Evolutionary conservation across 2,888 invertebrate genomes (phyloP).

Genomic region (Andrena bucephala): DNA sequence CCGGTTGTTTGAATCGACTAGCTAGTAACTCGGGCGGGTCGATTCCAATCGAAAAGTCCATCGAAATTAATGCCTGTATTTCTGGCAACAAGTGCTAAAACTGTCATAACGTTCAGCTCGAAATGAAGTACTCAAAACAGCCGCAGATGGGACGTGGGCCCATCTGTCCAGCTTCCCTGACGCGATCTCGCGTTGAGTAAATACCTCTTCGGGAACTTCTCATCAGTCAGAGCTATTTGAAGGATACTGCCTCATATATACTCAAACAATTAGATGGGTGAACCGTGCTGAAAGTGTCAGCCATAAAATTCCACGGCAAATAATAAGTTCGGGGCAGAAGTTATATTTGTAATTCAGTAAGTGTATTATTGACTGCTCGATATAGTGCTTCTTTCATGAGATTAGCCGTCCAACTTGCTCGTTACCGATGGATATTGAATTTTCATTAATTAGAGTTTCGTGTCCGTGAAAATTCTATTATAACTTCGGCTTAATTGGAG

Average conservation of each 20-base stretch:
- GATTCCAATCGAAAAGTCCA: conserved; percentile 14
- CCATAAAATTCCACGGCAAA: not conserved
- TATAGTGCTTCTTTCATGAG: not conserved
- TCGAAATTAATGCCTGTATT: conserved; percentile 35
- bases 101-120: conserved; percentile 21
- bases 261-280: conserved; percentile 5
- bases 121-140: conserved; percentile 36
- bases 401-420: conserved; percentile 4
- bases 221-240: conserved; percentile 11
- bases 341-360: not conserved
- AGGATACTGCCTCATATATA: conserved; percentile 17
- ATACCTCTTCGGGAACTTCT: conserved; percentile 22
- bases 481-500: conserved; percentile 6
- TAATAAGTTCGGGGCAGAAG: not conserved
- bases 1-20: not conserved
- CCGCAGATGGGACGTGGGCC: conserved; percentile 1
- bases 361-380: not conserved
- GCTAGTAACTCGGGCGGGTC: not conserved
- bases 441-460: conserved; percentile 9
- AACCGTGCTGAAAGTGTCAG: conserved; percentile 10
- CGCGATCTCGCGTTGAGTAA: conserved; percentile 8
- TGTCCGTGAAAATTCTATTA: not conserved
- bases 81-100: conserved; percentile 56
- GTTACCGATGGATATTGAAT: conserved; percentile 10
- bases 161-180: conserved; percentile 34